Conservation (phyloP, 2,888 invertebrate genomes). For the Caenorhabditis uteleia region DNA sequence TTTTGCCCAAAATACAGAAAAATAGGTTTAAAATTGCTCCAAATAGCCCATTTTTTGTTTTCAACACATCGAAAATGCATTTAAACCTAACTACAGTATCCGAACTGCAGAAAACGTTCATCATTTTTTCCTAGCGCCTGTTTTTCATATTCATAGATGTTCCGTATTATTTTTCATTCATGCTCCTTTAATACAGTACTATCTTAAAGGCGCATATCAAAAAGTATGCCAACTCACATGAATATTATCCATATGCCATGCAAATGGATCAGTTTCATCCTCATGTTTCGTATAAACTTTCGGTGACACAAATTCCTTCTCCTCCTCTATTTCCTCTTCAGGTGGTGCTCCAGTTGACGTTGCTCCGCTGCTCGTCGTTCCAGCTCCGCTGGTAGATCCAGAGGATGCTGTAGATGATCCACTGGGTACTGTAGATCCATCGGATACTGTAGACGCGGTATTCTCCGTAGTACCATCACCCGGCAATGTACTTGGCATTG, state of each 20-base stretch:
- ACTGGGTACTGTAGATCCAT: neutral
- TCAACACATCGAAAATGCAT: too few species aligned
- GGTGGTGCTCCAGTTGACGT: conserved; percentile 1
- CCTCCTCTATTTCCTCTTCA: conserved; percentile 1
- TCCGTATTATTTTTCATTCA: too few species aligned
- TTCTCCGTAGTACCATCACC: neutral
- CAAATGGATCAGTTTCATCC: conserved; percentile 29
- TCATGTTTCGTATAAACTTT: conserved; percentile 15
- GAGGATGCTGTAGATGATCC: neutral
- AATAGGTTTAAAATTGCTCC: too few species aligned
- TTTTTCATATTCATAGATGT: too few species aligned
- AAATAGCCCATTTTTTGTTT: too few species aligned
- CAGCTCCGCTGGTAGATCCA: neutral
- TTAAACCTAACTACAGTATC: neutral
- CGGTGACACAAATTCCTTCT: conserved; percentile 5
- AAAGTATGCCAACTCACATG: conserved; percentile 17
- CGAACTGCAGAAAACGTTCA: neutral
- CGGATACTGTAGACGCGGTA: neutral
- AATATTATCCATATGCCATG: conserved; percentile 25
- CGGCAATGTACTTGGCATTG: too few species aligned
- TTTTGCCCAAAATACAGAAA: too few species aligned
- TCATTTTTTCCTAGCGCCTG: too few species aligned
- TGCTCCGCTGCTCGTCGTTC: neutral
- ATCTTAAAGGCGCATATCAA: neutral
- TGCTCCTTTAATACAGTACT: too few species aligned